Base-by-base conservation (phyloP, 2,113 vertebrate species). In the Rhea pennata region DNA sequence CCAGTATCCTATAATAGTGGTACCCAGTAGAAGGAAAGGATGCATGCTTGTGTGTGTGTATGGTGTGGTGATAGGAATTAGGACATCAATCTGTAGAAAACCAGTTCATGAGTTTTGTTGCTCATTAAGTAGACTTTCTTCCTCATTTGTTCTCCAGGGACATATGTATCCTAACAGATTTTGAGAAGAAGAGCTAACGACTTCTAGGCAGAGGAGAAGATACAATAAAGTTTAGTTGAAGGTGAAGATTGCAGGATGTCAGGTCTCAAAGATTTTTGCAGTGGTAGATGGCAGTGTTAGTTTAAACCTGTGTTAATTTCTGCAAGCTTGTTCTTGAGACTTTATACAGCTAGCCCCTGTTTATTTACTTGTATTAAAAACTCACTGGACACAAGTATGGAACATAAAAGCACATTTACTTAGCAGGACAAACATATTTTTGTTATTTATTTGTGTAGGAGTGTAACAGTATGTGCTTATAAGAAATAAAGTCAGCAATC, bases 401-500 rank as follows among this genome's bases (percentile, higher is more conserved):
- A 67, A 59, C 59, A 24, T 36, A 53, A 26, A 89, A 66, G 31
- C 77, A 48, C 4, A 3, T 31, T 87, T 58, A 40, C 29, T 15
- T 87, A 66, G 13, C 50, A 64, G 84, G 42, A 64, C 54, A 86
- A 44, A 46, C 10, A 3, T 48, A 7, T 40, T 66, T 46, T 39
- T 11, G 16, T 58, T 75, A 44, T 87, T 48, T 78, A 19, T 70
- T 33, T 62, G 67, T 72, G 74, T 75, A 50, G 86, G 53, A 79
- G 74, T 69, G 31, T 48, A 79, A 39, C 22, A 39, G 7, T 33
- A 75, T 84, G 65, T 50, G n/a, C 40, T 67, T 23, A 1, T 15
- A 54, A 31, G 71, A 87, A 95, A 85, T 66, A 70, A 90, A 97
- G 81, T 12, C 78, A 91, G 54, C 29, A 71, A 19, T 59, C 78